phyloP scores from a whole-genome alignment of 2,888 invertebrate genomes.

The Acleris cristana region DNA sequence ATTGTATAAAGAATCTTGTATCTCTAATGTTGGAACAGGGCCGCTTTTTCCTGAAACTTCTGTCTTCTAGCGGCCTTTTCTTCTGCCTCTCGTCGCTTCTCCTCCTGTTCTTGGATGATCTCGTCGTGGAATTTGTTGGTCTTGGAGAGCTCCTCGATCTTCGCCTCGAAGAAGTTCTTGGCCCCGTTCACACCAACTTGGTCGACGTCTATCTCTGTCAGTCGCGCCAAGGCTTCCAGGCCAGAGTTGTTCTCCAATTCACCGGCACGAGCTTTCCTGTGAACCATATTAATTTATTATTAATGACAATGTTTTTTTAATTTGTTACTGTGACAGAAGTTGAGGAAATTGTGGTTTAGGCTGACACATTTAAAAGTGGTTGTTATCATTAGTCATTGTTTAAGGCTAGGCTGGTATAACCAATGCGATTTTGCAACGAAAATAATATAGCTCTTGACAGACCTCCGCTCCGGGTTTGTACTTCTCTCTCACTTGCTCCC shows the following conservation, averaged over 20 bases:
- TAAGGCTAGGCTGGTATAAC: no score
- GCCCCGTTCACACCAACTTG: slow-evolving; percentile 97
- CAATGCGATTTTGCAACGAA: no score
- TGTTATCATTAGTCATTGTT: no score
- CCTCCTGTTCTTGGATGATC: slow-evolving; percentile 96
- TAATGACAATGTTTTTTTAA: no score
- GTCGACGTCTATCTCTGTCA: slow-evolving; percentile 96
- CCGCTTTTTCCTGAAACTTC: slow-evolving; percentile 95
- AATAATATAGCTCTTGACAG: no score
- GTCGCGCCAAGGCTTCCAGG: slow-evolving; percentile 91
- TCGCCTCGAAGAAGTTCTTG: slow-evolving; percentile 97
- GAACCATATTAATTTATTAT: neutral
- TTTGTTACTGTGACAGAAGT: no score
- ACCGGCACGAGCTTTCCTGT: slow-evolving; percentile 94
- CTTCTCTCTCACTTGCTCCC: no score
- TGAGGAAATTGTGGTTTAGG: no score
- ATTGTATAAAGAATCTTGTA: slow-evolving; percentile 51
- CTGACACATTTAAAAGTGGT: no score
- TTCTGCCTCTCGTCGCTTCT: slow-evolving; percentile 92
- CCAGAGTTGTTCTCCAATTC: slow-evolving; percentile 95
- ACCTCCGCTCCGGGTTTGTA: no score
- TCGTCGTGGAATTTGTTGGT: slow-evolving; percentile 96
- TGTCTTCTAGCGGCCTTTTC: slow-evolving; percentile 91
- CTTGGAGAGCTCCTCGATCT: slow-evolving; percentile 93
- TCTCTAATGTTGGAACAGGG: slow-evolving; percentile 86